These are phyloP conservation scores for Pararge aegeria DNA, from an alignment of 1,140 invertebrate species.

Conservation along the genomic window DNA sequence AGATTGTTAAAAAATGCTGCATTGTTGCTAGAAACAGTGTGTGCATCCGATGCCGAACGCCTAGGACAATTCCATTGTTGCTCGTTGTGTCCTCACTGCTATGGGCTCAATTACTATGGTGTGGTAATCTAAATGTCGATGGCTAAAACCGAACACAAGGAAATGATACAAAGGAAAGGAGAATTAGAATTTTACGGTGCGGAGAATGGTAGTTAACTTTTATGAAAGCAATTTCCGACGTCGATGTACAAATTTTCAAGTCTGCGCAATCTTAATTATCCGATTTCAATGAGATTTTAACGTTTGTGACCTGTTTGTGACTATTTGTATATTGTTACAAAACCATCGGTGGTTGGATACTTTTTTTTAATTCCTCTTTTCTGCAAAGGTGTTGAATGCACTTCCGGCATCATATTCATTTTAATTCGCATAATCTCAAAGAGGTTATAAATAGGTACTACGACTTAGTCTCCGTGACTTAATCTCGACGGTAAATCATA, in stretches of 20 bases:
- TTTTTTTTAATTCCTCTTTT: no score
- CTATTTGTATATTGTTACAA: neutral
- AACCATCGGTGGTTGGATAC: no score
- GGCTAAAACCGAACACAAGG: neutral
- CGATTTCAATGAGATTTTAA: neutral
- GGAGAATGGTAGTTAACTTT: constrained; percentile 15
- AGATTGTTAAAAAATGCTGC: no score
- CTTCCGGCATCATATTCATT: neutral
- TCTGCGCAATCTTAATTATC: constrained; percentile 8
- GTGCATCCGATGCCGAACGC: neutral
- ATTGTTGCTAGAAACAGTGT: neutral
- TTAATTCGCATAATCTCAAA: neutral
- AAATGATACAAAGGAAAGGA: neutral
- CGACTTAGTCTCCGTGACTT: neutral
- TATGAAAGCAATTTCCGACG: constrained; percentile 11
- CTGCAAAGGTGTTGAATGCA: no score
- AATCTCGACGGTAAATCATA: constrained; percentile 12
- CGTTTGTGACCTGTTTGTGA: no score
- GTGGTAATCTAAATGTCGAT: constrained; percentile 20
- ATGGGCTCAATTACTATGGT: constrained; percentile 22
- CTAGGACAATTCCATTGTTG: neutral
- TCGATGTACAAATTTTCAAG: constrained; percentile 12
- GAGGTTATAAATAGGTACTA: neutral
- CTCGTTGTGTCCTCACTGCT: neutral
- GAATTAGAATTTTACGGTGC: constrained; percentile 11